Base-by-base conservation (phyloP, 2,113 vertebrate genomes). In the Bombycilla garrulus region DNA sequence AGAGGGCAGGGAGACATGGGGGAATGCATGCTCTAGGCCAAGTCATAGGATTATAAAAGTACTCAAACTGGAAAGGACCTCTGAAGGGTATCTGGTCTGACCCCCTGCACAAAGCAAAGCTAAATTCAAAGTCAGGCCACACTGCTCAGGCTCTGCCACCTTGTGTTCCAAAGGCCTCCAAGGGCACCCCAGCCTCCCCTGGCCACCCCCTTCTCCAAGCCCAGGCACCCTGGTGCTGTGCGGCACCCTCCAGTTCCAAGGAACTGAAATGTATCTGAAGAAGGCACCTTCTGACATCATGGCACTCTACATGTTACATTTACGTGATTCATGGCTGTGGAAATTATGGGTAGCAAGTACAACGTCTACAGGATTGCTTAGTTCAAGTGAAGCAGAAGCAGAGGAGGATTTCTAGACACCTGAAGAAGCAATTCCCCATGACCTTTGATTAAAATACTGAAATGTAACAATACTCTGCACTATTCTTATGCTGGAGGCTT, bases 221-320 rank as follows among this genome's bases (percentile, higher is more conserved):
- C 79, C 16, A 54, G 35, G 50, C 5, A 26, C 1, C 3, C 24
- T 10, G 8, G 12, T 36, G 28, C 8, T 5, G 1, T 1, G 2
- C 2, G 1, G 22, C n/a, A 81, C 5, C 45, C 47, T 44, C 25
- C 38, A 82, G 10, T 15, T 53, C 36, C 74, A 47, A 58, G 44
- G 24, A 73, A 24, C 2, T 47, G 44, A 57, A 42, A 45, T 53
- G 8, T 17, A 47, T 17, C 56, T 50, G 44, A 58, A 73, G 4
- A n/a, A 21, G 44, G 29, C 31, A 45, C 11, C 17, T 85, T 14
- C 31, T 26, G n/a, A n/a, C n/a, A 26, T 51, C 31, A 48, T 0
- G 18, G 31, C 31, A 26, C 48, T 60, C 62, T 45, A 22, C 25
- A 10, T 10, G 21, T 17, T 44, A 36, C 25, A 20, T 76, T 72